Percentiles rank a stretch among this genome's conserved stretches.
Conservation (phyloP, 2,113 vertebrate species). For the Galeopterus variegatus region DNA sequence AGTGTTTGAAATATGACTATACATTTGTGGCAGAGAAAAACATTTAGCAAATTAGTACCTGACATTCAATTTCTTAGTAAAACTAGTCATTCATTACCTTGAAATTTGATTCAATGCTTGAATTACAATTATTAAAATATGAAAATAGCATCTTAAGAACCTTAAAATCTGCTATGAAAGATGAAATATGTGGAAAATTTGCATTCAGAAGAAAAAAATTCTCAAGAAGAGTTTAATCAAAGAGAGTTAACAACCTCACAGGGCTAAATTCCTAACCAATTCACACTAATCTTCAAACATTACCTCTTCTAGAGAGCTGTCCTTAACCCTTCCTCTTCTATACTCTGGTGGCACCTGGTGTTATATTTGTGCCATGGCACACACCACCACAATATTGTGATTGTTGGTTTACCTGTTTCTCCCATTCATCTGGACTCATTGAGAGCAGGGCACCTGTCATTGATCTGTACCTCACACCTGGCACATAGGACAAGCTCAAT, state of each 20-base stretch:
- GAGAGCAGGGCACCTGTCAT: neutral
- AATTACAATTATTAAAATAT: conserved; percentile 35
- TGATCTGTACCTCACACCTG: neutral
- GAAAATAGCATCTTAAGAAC: neutral
- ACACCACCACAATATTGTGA: neutral
- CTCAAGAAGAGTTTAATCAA: neutral
- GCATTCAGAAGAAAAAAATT: neutral
- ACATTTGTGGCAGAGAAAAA: neutral
- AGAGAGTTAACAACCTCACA: neutral
- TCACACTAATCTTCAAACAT: neutral
- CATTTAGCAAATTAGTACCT: neutral
- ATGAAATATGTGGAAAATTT: conserved; percentile 9
- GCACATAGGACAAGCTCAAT: neutral
- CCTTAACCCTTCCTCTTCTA: neutral
- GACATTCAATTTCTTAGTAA: conserved; percentile 5
- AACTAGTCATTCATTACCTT: neutral
- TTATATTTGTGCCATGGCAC: neutral
- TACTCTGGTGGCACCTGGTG: conserved; percentile 50
- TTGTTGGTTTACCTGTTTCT: neutral
- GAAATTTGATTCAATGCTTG: neutral
- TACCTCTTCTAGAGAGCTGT: neutral
- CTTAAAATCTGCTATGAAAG: neutral
- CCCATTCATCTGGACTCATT: neutral
- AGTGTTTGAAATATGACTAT: neutral
- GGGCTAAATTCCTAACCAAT: neutral